Evolutionary conservation across 2,113 vertebrate genomes (phyloP), one percentile per base, ranked within the genome.

Genomic region (Pristiophorus japonicus): DNA sequence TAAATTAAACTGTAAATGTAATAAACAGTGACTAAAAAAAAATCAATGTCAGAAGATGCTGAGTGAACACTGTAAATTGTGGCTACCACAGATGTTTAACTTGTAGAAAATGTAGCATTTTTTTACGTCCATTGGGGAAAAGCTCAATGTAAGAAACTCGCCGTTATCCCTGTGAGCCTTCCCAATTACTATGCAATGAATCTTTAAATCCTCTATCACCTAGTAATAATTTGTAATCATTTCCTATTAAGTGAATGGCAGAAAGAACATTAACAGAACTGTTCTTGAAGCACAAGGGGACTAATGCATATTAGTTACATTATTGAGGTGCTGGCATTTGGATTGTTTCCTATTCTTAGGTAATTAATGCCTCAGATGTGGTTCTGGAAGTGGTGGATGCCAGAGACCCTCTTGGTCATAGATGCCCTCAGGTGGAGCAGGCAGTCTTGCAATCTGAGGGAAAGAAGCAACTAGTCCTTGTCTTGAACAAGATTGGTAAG

Each of bases 401-500:
- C 85, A 98, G 99, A 96, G 99, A 99, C 96, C 99, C 99, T 34
- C 96, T 98, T 96, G 99, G 99, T 6, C 98, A 97, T 96, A 97
- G 99, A 8, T 99, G 99, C 97, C 98, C 98, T 96, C 98, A 99
- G 95, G 96, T 99, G 94, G 99, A 99, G 96, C 97, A 99, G 95
- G 97, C 97, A 0, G 96, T 99, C 95, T 96, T 97, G 81, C 97
- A 97, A 88, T 97, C 96, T 95, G 97, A 95, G 67, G 97, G 97
- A 90, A 97, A 97, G 95, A 99, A 99, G 96, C 99, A 98, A 95
- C 97, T 99, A 1, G 51, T 99, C 0, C 96, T 99, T 66, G 96
- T 99, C 95, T 97, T 99, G 96, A 99, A 98, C 97, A 99, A 99
- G 97, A 98, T 98, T 96, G 99, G 99, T 99, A 97, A 97, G 97